These are phyloP conservation scores for Palloptera scutellata DNA, from an alignment of 2,888 invertebrate species.

Conservation along the genomic window DNA sequence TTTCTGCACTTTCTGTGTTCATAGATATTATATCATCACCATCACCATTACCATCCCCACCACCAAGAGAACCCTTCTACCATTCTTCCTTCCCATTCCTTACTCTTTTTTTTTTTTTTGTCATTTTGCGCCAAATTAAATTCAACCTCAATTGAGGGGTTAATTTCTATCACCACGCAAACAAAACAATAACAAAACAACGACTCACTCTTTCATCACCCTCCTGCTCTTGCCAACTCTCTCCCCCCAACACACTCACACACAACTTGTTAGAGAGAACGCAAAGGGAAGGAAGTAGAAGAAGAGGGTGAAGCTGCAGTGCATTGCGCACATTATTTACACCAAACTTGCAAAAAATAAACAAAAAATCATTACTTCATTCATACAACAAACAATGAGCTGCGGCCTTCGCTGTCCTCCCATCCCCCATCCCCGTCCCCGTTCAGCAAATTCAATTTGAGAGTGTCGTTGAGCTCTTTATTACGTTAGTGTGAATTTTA, in stretches of 20 bases:
- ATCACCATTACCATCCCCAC: conserved; percentile 6
- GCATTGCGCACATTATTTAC: conserved; percentile 50
- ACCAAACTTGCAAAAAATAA: conserved; percentile 49
- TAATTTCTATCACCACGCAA: conserved; percentile 61
- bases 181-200: conserved; percentile 49
- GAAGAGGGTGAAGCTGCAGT: conserved; percentile 35
- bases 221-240: neutral
- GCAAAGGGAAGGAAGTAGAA: neutral
- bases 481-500: conserved; percentile 62
- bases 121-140: conserved; percentile 64
- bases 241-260: conserved; percentile 12
- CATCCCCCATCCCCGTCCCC: conserved; percentile 4
- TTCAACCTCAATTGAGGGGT: conserved; percentile 65
- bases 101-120: conserved; percentile 36
- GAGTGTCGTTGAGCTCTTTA: conserved; percentile 62
- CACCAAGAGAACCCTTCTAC: neutral
- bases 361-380: conserved; percentile 57
- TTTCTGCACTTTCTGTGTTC: neutral
- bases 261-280: conserved; percentile 6
- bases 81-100: no score
- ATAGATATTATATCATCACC: neutral
- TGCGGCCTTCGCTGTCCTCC: conserved; percentile 11
- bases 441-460: conserved; percentile 58
- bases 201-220: conserved; percentile 22
- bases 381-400: conserved; percentile 52